These are phyloP conservation scores for Ctenomys sociabilis DNA, from an alignment of 2,113 vertebrate genomes.

Conservation along the genomic window DNA sequence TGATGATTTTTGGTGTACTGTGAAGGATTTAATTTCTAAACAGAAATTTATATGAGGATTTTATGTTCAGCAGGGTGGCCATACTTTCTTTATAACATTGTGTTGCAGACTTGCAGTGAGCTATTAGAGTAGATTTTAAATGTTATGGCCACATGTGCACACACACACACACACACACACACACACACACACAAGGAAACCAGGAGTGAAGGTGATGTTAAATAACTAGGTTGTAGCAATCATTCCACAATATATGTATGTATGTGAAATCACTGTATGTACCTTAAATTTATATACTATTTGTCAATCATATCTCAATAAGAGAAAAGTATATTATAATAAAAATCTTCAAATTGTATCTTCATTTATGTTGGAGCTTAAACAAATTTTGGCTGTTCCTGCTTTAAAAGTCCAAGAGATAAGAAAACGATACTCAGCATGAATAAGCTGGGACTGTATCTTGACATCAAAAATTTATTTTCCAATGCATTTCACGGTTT, in stretches of 20 bases:
- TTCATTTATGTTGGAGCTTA: conserved; percentile 5
- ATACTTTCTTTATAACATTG: neutral
- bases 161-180: neutral
- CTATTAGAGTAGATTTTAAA: neutral
- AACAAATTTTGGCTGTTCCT: conserved; percentile 38
- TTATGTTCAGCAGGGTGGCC: neutral
- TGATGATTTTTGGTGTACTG: neutral
- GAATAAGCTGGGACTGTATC: conserved; percentile 71
- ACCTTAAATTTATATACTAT: neutral
- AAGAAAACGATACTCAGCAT: conserved; percentile 74
- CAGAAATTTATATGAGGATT: neutral
- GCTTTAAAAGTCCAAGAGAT: conserved; percentile 60
- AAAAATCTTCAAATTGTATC: conserved; percentile 36
- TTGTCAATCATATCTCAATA: neutral
- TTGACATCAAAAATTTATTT: conserved; percentile 78
- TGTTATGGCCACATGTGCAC: neutral
- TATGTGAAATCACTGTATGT: neutral
- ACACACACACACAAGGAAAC: neutral
- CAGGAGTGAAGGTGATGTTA: neutral
- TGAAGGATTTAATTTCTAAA: conserved; percentile 42
- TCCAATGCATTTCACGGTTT: conserved; percentile 67
- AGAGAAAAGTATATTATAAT: neutral
- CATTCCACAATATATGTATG: neutral
- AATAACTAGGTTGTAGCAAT: neutral
- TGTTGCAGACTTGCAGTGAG: neutral